phyloP scores from a whole-genome alignment of 2,888 invertebrate genomes.

The Meghimatium bilineatum region DNA sequence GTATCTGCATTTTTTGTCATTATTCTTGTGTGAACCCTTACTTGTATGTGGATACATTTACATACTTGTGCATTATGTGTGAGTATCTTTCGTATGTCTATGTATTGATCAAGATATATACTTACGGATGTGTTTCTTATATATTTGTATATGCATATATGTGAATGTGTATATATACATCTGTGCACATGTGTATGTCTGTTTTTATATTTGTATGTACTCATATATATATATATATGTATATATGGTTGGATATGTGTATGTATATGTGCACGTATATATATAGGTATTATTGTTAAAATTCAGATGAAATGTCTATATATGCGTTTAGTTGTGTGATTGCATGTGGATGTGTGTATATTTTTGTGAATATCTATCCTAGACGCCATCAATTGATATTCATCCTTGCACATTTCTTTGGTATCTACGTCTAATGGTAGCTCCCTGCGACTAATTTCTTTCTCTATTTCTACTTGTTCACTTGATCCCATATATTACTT shows the following conservation, averaged over 20 bases:
- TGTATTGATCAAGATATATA: background rate
- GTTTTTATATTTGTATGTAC: constrained; percentile 24
- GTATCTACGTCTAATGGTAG: too few species aligned
- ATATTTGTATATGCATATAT: background rate
- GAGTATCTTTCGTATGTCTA: background rate
- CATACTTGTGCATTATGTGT: background rate
- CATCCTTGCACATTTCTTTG: too few species aligned
- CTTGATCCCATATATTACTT: too few species aligned
- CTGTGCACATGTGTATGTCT: constrained; percentile 37
- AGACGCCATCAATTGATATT: too few species aligned
- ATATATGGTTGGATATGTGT: constrained; percentile 8
- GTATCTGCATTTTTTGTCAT: background rate
- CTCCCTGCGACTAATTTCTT: too few species aligned
- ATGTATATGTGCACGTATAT: constrained; percentile 24
- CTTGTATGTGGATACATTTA: background rate
- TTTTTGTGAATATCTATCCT: too few species aligned
- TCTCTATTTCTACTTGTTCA: too few species aligned
- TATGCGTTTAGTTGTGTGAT: background rate
- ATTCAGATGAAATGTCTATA: background rate
- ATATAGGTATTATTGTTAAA: background rate
- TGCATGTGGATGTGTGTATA: background rate
- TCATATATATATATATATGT: constrained; percentile 12
- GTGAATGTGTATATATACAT: constrained; percentile 32
- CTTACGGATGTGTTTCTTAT: too few species aligned
- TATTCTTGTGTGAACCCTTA: background rate